These are phyloP conservation scores for Rhyacichthys aspro DNA, from an alignment of 2,797 vertebrate species.

Conservation along the genomic window DNA sequence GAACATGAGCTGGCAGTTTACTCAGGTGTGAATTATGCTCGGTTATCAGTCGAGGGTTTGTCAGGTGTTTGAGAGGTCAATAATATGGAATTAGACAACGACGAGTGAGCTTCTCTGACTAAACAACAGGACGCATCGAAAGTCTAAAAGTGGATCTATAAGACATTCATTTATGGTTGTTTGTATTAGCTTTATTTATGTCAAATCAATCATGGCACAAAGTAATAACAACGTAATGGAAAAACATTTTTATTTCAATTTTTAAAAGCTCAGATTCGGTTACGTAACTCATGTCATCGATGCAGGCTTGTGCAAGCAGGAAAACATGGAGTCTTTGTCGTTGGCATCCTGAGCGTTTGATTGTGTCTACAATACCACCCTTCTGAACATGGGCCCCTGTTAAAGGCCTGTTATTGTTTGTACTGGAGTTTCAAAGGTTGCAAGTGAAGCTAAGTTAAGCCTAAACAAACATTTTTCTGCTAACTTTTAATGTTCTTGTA, in stretches of 20 bases:
- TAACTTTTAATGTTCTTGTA: conserved; percentile 9
- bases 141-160: not conserved
- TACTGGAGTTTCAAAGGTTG: conserved; percentile 70
- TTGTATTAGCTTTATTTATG: no score
- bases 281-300: not conserved
- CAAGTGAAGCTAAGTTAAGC: conserved; percentile 49
- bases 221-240: no score
- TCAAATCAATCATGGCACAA: no score
- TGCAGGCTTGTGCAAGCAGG: conserved; percentile 44
- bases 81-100: not conserved
- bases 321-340: conserved; percentile 46
- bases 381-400: no score
- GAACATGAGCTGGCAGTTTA: conserved; percentile 48
- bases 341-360: conserved; percentile 65
- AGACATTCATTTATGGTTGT: no score
- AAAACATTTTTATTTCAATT: no score
- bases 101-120: not conserved
- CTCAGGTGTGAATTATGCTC: conserved; percentile 42
- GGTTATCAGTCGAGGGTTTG: conserved; percentile 3
- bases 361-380: conserved; percentile 65
- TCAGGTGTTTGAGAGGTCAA: conserved; percentile 19
- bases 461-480: conserved; percentile 52
- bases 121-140: not conserved
- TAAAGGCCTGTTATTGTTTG: conserved; percentile 81
- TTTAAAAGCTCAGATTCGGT: no score